Evolutionary conservation across 2,888 invertebrate species (phyloP), one percentile per base, ranked within the genome.

Genomic region (Chromoteleia sp.): DNA sequence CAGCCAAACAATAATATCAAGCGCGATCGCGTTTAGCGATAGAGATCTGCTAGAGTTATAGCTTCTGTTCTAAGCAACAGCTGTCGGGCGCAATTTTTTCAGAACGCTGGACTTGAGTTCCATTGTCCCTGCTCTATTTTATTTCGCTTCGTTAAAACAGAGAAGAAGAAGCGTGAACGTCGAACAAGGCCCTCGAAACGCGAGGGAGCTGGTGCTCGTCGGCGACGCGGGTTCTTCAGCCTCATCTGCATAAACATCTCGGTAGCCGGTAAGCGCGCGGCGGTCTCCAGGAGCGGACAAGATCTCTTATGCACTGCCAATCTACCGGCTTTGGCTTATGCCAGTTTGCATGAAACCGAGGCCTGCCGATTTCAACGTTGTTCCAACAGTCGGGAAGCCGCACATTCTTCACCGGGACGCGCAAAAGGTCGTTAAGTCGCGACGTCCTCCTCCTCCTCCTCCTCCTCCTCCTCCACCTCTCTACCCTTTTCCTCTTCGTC

Each of bases 241-340:
- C 88, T 89, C 89, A 89, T 89, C 89, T 89, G 88, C 89, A 88
- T 89, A 89, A 89, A 88, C 89, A 89, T 89, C 89, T 87, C 86
- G 84, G 87, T 86, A 87, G 86, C 84, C 80, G 83, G 86, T 83
- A 85, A 84, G 82, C 81, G 77, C 81, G 81, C 77, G 74, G 67
- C 79, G 77, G 84, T 81, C 83, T 73, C 70, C 78, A 39, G 77
- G 76, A 83, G 84, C 73, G 83, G 84, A 84, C 83, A 75, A 79
- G 43, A 65, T 77, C 76, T 75, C 58, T 75, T 75, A 65, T 77
- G 65, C 77, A 65, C 65, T 78, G 78, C 71, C 78, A 78, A 78
- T 73, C 78, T 65, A 48, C 59, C 67, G 63, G 48, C 84, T 56
- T 74, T 75, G 79, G 82, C 82, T 84, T 87, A 82, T 85, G 77